Percentiles rank a stretch among this genome's conserved stretches.
Conservation (phyloP, 2,113 vertebrate species). For the Gnathonemus echidnorhynchus region DNA sequence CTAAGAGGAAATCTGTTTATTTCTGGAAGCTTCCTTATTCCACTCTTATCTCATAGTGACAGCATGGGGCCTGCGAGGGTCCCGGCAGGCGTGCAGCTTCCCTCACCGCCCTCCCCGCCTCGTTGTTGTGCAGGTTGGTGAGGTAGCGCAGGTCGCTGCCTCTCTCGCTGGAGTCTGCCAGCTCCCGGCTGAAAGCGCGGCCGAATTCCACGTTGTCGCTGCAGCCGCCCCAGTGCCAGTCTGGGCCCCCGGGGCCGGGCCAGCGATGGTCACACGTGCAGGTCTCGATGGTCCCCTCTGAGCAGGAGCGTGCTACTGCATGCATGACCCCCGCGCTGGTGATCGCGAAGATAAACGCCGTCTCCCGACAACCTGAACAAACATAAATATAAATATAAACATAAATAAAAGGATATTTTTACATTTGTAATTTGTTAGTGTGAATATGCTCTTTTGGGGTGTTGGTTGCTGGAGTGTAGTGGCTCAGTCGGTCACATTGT, state of each 20-base stretch:
- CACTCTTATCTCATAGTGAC: neutral
- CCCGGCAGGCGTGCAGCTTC: neutral
- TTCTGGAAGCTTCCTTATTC: neutral
- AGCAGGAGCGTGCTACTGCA: constrained; percentile 95
- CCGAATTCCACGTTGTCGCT: constrained; percentile 97
- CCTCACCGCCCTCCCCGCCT: constrained; percentile 88
- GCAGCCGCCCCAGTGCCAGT: constrained; percentile 99
- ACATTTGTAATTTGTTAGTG: neutral
- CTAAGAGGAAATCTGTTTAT: neutral
- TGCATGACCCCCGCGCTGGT: constrained; percentile 92
- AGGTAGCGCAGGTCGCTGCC: constrained; percentile 91
- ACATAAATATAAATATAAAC: no score
- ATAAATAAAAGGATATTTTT: neutral
- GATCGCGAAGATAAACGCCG: constrained; percentile 92
- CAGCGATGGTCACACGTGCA: constrained; percentile 98
- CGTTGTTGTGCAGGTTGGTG: constrained; percentile 94
- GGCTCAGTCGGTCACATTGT: neutral
- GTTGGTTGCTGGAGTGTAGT: neutral
- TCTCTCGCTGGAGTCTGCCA: constrained; percentile 90
- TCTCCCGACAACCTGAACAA: constrained; percentile 83
- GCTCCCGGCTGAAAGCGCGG: constrained; percentile 83
- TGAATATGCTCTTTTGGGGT: neutral
- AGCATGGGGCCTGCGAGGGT: neutral
- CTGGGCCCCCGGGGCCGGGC: constrained; percentile 85
- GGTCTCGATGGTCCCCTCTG: constrained; percentile 91